Base-by-base conservation (phyloP, 1,140 invertebrate species). In the Theocolax elegans region DNA sequence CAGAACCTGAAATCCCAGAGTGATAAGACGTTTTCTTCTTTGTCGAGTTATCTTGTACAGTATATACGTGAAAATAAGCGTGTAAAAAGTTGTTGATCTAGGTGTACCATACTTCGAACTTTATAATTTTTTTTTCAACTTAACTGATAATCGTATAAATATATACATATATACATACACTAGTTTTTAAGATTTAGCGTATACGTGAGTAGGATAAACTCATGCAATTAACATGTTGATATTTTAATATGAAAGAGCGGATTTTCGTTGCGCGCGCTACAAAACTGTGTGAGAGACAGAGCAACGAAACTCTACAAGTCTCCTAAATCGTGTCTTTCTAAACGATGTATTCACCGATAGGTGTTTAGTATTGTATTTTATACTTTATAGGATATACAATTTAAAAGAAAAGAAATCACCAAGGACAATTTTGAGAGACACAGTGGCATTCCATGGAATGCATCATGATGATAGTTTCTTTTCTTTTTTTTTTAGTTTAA, bases 1-100 rank as follows among this genome's bases (percentile, higher is more conserved):
- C 88, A 72, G 88, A 90, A 75, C 82, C 84, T 35, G 89, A 90
- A 72, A 83, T 89, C 74, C 86, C 87, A 74, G 88, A 89, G 86
- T 89, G 87, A 89, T 87, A 87, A 81, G 71, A 80, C 70, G 77
- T 76, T 82, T 80, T 77, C 72, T 63, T 79, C 65, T 75, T 74
- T 79, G 72, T 79, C 74, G 67, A 10, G 77, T 78, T 81, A 58
- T 77, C 69, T 71, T 85, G 83, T 86, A 86, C 83, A 86, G 83
- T 83, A 79, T 74, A 75, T 78, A 75, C 73, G 64, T 72, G 78
- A 78, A 80, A 78, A 81, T 75, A 78, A 74, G 81, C 78, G 79
- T 86, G 83, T 85, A 86, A 82, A 86, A 85, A 86, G 79, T 84
- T 83, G 78, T 84, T 84, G 72, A 81, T 80, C 73, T 84, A 83